A percentile compares a stretch with the other conserved stretches of the same genome.
phyloP scores from a whole-genome alignment of 1,140 invertebrate species.

The Drosophila repleta region DNA sequence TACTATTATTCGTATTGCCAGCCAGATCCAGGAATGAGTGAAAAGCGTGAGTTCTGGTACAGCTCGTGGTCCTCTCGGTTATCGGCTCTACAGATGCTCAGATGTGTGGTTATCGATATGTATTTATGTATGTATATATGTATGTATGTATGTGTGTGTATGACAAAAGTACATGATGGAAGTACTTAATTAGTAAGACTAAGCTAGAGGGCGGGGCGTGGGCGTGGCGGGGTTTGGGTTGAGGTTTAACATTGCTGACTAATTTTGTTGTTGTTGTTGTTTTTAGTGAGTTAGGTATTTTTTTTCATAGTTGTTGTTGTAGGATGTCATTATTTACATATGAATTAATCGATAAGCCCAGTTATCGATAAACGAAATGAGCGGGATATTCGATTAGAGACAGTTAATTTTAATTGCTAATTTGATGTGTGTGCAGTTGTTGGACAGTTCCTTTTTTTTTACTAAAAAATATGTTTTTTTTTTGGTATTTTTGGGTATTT shows the following conservation, averaged over 20 bases:
- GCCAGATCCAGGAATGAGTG: too few relatives aligned
- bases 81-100: background rate
- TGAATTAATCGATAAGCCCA: slow-evolving; percentile 42
- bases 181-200: slow-evolving; percentile 32
- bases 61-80: too few relatives aligned
- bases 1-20: too few relatives aligned
- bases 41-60: too few relatives aligned
- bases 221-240: too few relatives aligned
- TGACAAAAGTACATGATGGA: slow-evolving; percentile 34
- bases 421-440: slow-evolving; percentile 33
- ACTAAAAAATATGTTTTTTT: slow-evolving; percentile 10
- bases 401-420: slow-evolving; percentile 23
- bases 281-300: background rate
- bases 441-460: slow-evolving; percentile 14
- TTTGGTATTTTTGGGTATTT: slow-evolving; percentile 25
- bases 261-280: background rate
- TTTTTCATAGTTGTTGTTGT: slow-evolving; percentile 1
- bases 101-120: background rate
- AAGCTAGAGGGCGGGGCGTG: slow-evolving; percentile 22
- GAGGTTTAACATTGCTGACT: slow-evolving; percentile 24
- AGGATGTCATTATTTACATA: slow-evolving; percentile 72
- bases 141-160: slow-evolving; percentile 28
- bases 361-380: slow-evolving; percentile 21
- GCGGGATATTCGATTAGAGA: slow-evolving; percentile 46
- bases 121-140: slow-evolving; percentile 4